phyloP scores from a whole-genome alignment of 1,140 invertebrate species.

The Heliothis virescens region DNA sequence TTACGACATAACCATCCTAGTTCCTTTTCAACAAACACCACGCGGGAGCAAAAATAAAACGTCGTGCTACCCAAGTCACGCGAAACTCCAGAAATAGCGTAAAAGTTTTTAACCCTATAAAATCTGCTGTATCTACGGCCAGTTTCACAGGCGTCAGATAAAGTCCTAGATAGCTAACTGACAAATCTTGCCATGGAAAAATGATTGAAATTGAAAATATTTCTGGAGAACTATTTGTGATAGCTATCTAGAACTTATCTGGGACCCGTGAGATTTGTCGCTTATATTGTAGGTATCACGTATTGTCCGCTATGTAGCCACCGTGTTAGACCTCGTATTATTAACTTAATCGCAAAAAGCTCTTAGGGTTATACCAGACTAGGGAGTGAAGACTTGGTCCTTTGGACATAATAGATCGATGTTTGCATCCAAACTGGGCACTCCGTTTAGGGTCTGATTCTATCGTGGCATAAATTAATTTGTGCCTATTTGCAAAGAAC shows the following conservation, averaged over 20 bases:
- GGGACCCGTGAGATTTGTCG: too few species aligned
- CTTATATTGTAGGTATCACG: constrained; percentile 11
- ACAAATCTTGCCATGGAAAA: too few species aligned
- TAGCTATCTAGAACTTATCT: too few species aligned
- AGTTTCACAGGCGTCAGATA: too few species aligned
- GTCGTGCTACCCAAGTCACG: neutral
- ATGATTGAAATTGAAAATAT: too few species aligned
- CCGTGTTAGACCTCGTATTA: constrained; percentile 9
- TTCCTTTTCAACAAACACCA: constrained; percentile 1
- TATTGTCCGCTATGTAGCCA: constrained; percentile 27
- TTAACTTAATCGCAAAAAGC: constrained; percentile 45
- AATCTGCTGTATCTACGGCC: neutral
- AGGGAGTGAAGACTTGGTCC: neutral
- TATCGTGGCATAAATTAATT: constrained; percentile 31
- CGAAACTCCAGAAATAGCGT: neutral
- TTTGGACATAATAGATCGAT: constrained; percentile 19
- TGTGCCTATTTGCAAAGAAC: neutral
- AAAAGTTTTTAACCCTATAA: constrained; percentile 16
- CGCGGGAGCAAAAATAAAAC: neutral
- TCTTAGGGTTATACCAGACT: constrained; percentile 23
- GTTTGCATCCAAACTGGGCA: constrained; percentile 34
- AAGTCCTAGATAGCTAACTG: too few species aligned
- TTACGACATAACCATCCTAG: neutral
- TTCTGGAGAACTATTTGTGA: too few species aligned
- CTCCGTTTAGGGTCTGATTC: constrained; percentile 5